These are phyloP conservation scores for Leptocoma aspasia DNA, from an alignment of 2,113 vertebrate genomes.

Conservation along the genomic window DNA sequence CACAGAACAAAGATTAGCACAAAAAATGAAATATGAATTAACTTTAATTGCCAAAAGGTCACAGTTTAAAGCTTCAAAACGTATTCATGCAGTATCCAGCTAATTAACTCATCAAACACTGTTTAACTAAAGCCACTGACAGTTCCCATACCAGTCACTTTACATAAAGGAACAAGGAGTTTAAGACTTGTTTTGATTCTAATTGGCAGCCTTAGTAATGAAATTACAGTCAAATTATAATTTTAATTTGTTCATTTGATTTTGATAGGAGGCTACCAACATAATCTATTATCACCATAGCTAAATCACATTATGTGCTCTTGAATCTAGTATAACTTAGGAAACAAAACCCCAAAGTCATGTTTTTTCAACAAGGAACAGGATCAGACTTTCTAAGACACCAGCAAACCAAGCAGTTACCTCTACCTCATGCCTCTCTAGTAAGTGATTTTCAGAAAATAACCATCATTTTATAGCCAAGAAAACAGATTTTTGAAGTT, in stretches of 20 bases:
- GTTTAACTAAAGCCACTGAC: not conserved
- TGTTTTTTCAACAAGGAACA: not conserved
- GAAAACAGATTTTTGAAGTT: not conserved
- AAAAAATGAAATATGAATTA: not conserved
- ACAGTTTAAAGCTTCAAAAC: not conserved
- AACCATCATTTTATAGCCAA: not conserved
- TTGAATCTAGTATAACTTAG: not conserved
- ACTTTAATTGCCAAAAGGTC: not conserved
- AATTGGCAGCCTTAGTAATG: not conserved
- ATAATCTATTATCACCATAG: not conserved
- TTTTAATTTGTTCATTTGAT: not conserved
- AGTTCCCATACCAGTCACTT: not conserved
- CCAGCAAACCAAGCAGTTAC: not conserved
- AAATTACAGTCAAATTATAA: not conserved
- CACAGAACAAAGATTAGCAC: not conserved
- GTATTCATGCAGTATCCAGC: not conserved
- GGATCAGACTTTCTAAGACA: not conserved
- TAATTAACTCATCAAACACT: not conserved
- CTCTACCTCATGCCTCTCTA: not conserved
- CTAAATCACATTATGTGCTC: not conserved
- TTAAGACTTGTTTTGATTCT: not conserved
- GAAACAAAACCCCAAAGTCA: not conserved
- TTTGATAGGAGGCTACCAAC: not conserved
- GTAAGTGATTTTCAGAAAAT: not conserved
- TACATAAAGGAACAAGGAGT: not conserved